phyloP scores from a whole-genome alignment of 2,797 vertebrate genomes.

The Phoeniculus purpureus region DNA sequence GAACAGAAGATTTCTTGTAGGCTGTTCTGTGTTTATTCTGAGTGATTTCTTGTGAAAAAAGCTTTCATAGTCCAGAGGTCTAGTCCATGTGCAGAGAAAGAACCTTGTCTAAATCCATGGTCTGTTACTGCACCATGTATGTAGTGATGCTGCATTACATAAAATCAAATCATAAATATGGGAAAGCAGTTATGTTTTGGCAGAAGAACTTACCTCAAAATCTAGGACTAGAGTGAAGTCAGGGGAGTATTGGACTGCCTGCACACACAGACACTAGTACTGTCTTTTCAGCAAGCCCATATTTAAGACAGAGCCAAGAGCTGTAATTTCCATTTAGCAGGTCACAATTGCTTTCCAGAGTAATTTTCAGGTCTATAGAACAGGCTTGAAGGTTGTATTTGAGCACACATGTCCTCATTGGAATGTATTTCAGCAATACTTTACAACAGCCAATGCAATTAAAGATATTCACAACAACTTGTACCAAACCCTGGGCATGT shows the following conservation, averaged over 20 bases:
- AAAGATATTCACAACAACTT: background rate
- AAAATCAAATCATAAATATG: background rate
- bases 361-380: conserved; percentile 13
- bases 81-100: background rate
- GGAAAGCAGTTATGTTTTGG: background rate
- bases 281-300: background rate
- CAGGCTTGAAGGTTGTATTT: conserved; percentile 7
- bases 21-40: background rate
- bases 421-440: background rate
- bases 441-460: background rate
- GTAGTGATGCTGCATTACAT: background rate
- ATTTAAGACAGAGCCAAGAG: background rate
- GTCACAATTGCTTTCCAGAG: background rate
- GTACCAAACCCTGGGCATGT: background rate
- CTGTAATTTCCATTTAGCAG: conserved; percentile 23
- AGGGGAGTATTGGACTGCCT: background rate
- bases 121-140: background rate
- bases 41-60: background rate
- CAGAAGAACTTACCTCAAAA: background rate
- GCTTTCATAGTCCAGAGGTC: background rate
- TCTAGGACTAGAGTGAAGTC: background rate
- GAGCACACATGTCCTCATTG: background rate
- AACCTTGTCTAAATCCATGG: background rate
- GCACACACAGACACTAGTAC: background rate
- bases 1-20: background rate